Evolutionary conservation across 2,888 invertebrate genomes (phyloP).

Genomic region (Ariolimax columbianus): DNA sequence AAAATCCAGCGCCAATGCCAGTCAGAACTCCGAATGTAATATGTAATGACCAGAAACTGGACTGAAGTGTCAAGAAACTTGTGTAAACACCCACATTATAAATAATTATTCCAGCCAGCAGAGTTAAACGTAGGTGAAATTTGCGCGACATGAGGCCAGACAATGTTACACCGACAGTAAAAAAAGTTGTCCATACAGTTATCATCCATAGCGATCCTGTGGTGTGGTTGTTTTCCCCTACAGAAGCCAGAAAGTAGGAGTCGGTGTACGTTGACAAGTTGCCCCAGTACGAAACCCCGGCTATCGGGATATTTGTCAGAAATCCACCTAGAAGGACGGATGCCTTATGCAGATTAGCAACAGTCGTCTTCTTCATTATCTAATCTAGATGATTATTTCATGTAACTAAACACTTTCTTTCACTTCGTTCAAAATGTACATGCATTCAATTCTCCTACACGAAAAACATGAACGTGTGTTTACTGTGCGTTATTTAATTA

Average conservation of each 20-base stretch:
- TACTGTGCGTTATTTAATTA: no score
- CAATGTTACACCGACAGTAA: neutral
- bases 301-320: neutral
- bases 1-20: neutral
- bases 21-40: neutral
- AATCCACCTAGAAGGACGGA: conserved; percentile 20
- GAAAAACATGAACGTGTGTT: no score
- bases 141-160: neutral
- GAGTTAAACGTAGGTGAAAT: neutral
- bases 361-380: neutral
- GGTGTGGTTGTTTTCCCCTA: neutral
- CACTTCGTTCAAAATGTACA: no score
- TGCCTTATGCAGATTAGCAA: neutral
- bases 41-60: conserved; percentile 26
- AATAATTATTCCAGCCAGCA: neutral
- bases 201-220: conserved; percentile 16
- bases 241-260: conserved; percentile 23
- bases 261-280: conserved; percentile 17
- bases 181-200: neutral
- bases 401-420: no score
- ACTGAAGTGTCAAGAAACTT: conserved; percentile 5
- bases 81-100: neutral
- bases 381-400: no score
- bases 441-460: no score
- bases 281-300: neutral